Conservation (phyloP, 2,888 invertebrate genomes). For the Leucoma salicis region DNA sequence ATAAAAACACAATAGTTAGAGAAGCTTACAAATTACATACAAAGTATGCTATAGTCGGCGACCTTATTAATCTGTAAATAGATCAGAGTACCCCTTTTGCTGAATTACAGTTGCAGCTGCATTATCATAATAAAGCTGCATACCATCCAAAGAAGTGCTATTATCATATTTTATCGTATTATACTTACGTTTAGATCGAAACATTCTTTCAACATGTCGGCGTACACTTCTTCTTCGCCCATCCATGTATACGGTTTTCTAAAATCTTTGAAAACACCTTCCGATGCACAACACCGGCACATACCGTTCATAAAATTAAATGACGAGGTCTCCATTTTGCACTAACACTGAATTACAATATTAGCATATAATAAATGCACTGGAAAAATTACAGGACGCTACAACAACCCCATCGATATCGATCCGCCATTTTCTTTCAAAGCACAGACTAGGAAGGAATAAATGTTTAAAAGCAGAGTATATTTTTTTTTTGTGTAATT, state of each 20-base stretch:
- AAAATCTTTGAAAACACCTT: conserved; percentile 69
- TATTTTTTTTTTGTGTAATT: no score
- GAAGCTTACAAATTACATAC: no score
- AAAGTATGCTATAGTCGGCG: no score
- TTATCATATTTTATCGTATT: not conserved
- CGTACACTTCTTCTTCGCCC: conserved; percentile 70
- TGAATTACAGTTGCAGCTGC: no score
- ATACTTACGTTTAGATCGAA: conserved; percentile 67
- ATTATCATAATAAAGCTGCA: no score
- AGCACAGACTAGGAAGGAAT: no score
- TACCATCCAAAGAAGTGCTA: no score
- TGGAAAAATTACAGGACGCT: conserved; percentile 42
- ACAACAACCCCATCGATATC: conserved; percentile 26
- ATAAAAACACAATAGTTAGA: no score
- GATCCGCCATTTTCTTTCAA: conserved; percentile 62
- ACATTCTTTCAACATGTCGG: conserved; percentile 70
- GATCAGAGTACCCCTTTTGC: no score
- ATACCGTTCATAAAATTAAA: conserved; percentile 57
- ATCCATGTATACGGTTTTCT: conserved; percentile 66
- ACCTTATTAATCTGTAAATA: no score
- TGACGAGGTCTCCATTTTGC: conserved; percentile 52
- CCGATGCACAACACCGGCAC: conserved; percentile 74
- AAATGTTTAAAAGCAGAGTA: no score
- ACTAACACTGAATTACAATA: conserved; percentile 28
- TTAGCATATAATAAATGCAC: conserved; percentile 1